A percentile compares a stretch with the other conserved stretches of the same genome.
Evolutionary conservation across 2,888 invertebrate genomes (phyloP).

Genomic region (Chloromyia formosa): DNA sequence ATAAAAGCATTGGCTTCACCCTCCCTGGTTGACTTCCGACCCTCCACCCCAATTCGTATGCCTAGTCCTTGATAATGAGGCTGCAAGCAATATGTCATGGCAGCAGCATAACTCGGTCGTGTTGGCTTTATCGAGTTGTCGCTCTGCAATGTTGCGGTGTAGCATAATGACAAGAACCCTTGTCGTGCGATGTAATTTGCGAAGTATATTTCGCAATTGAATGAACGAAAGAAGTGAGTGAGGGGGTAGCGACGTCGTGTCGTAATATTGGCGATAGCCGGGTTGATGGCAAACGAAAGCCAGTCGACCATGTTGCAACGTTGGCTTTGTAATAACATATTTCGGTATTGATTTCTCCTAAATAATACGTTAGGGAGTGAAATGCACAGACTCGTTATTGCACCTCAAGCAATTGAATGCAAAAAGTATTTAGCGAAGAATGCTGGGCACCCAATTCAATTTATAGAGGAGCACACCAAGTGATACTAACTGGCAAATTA

Average conservation of each 20-base stretch:
- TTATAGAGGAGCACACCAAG: no score
- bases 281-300: background rate
- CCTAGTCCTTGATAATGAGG: background rate
- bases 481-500: no score
- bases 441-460: no score
- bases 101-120: slow-evolving; percentile 30
- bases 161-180: slow-evolving; percentile 46
- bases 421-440: no score
- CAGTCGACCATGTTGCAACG: background rate
- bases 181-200: slow-evolving; percentile 46
- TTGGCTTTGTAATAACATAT: slow-evolving; percentile 33
- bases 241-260: no score
- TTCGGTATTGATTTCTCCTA: slow-evolving; percentile 35
- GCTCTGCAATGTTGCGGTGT: slow-evolving; percentile 48
- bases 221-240: background rate
- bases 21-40: no score
- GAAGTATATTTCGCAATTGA: slow-evolving; percentile 30
- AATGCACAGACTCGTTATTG: no score
- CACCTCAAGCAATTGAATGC: no score
- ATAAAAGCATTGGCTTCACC: background rate
- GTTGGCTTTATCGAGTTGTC: slow-evolving; percentile 46
- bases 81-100: slow-evolving; percentile 12
- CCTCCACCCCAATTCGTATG: background rate
- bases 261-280: no score
- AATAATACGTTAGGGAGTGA: slow-evolving; percentile 27